Base-by-base conservation (phyloP, 92 coral and sea anemone genomes). In the Ricordea florida region DNA sequence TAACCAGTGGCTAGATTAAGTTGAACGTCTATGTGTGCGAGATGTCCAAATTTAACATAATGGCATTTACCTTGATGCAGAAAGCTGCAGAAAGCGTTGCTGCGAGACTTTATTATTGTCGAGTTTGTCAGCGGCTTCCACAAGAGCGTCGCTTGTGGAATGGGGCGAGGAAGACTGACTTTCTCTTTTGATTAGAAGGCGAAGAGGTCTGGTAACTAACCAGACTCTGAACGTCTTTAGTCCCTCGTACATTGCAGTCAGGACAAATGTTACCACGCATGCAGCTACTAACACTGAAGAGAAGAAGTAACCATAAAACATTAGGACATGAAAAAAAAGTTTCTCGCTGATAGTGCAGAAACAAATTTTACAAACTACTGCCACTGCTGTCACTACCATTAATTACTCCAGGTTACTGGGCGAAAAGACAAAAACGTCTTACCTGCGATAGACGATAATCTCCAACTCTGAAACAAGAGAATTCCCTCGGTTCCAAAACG, bases 161-260 rank as follows among this genome's bases (percentile, higher is more conserved):
- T n/a, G n/a, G n/a, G n/a, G n/a, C n/a, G n/a, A n/a, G n/a, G 38
- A 1, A 22, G 77, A 70, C 20, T 55, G 65, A 11, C 38, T 34
- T 3, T 53, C 13, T 27, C 40, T 43, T 21, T 58, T 31, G 32
- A 53, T n/a, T 21, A 70, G 14, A 43, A 25, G 37, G 20, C 41
- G 46, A 42, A 70, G 65, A 41, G 62, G 43, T 28, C 65, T 37
- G 52, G 21, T 38, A 58, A 40, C 33, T 1, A 70, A 31, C 77
- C 77, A 70, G 48, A 66, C 76, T 13, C 89, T 72, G 58, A 75
- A 66, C 4, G 75, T 68, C 57, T 76, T 83, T 26, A 84, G 63
- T 29, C 89, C 79, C 26, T 84, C 89, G 56, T 69, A 79, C 10
- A 62, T 13, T 4, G 67, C 74, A 17, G 89, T 62, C 40, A 84